Evolutionary conservation across 1,140 invertebrate genomes (phyloP), one percentile per base, ranked within the genome.

Genomic region (Drosophila kurseongensis): DNA sequence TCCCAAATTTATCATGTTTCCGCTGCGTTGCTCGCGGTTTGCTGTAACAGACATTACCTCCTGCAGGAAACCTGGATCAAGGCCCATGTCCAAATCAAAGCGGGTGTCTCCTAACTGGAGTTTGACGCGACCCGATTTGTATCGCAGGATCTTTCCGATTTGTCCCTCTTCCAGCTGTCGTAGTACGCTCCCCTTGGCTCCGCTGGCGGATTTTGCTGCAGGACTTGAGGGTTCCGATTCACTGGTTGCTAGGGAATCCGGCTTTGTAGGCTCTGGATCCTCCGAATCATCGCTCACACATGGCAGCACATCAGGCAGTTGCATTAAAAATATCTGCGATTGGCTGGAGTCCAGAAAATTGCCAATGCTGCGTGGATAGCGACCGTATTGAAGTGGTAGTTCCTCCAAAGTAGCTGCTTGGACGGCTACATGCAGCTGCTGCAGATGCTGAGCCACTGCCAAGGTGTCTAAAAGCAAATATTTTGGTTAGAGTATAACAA

Each of bases 61-160:
- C 80, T 92, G 91, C 54, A 91, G 60, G 55, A 93, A 93, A 16
- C 92, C 92, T 23, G 93, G 69, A 41, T 93, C 90, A 5, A 92
- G 82, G 5, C 93, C 93, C 69, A 92, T 71, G 32, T 91, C 78
- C 73, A 95, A 92, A 85, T 94, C 94, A 73, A 94, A 94, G 4
- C 86, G 76, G 0, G 93, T 93, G 42, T 94, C 93, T 0, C 94
- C 94, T 0, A 95, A 81, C 4, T 92, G 58, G 8, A 95, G 78
- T 52, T 93, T 93, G 38, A 94, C 92, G 42, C 93, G 93, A 1
- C 94, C 94, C 0, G 94, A 95, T 14, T 93, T 93, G 71, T 94
- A 93, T 1, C 94, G 85, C 40, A 93, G 78, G 50, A 95, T 83
- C 78, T 93, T 94, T 5, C 94, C 94, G 47, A 95, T 94, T 58